Base-by-base conservation (phyloP, 2,113 vertebrate genomes). In the Neodon shergylaensis region DNA sequence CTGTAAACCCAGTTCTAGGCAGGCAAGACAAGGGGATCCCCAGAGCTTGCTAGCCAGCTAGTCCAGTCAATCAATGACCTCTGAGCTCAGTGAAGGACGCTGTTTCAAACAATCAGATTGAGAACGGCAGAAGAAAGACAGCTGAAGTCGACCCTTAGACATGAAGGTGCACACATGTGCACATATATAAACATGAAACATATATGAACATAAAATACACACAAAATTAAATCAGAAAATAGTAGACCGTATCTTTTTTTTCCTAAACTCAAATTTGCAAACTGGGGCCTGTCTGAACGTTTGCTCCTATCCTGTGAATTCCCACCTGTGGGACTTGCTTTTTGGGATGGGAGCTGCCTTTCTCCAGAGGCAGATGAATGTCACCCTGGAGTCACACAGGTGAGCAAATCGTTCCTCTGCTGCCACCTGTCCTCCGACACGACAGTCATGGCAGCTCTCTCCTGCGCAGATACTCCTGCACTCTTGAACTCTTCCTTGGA, bases 211-310 rank as follows among this genome's bases (percentile, higher is more conserved):
- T 68, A 31, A 58, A 58, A 58, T 58, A 58, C 1, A 13, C 19
- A 86, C 42, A 49, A 86, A 68, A 89, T 21, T 52, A 88, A 94
- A 66, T 49, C 31, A 88, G 89, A 86, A 89, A 61, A n/a, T 3
- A 2, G 33, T n/a, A 78, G 44, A 9, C 39, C 61, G 26, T 36
- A 28, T 13, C 47, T 58, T 95, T 83, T 63, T 63, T 28, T 28
- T 49, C 68, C 2, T 6, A 81, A 97, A 82, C 47, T 36, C 44
- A 28, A 4, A 42, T n/a, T 42, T 77, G 16, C 36, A 77, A 76
- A 77, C 42, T 8, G 6, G 47, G 47, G 16, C 14, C 47, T 26
- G 0, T 81, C 14, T 44, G 70, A 70, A 7, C 19, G 2, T 24
- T 77, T 65, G 36, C 63, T 26, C 36, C 54, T 3, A 16, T 5